phyloP scores from a whole-genome alignment of 2,113 vertebrate species.

The Bos indicus region DNA sequence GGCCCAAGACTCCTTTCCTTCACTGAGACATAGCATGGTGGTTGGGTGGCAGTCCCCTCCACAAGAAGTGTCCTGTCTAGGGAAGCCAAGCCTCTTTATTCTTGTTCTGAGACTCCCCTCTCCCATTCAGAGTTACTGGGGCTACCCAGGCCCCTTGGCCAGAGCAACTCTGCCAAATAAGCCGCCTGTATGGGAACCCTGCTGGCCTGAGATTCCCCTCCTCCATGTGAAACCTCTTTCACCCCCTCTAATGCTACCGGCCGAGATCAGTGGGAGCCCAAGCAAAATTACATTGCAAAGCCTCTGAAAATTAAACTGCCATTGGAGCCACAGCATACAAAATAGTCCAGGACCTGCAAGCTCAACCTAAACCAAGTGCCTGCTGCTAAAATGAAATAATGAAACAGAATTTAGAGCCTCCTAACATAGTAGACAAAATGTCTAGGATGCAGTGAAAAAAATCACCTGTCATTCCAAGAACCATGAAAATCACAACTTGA shows the following conservation, averaged over 20 bases:
- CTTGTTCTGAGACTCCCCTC: not conserved
- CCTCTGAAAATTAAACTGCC: not conserved
- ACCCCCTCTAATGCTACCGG: not conserved
- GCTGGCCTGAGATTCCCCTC: not conserved
- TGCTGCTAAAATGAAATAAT: not conserved
- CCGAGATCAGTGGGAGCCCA: not conserved
- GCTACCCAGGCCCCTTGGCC: not conserved
- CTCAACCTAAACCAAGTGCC: not conserved
- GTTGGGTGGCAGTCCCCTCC: not conserved
- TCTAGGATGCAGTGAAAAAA: not conserved
- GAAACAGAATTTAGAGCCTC: not conserved
- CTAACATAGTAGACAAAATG: not conserved
- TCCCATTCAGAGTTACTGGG: not conserved
- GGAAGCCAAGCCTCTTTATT: not conserved
- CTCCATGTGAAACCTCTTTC: not conserved
- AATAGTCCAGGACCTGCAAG: not conserved
- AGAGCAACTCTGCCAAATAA: not conserved
- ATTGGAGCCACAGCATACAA: not conserved
- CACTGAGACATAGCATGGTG: not conserved
- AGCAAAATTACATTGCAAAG: not conserved
- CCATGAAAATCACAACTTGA: not conserved
- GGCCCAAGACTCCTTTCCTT: not conserved
- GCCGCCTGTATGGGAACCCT: not conserved
- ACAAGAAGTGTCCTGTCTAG: not conserved
- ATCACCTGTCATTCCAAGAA: not conserved